Base-by-base conservation (phyloP, 2,113 vertebrate genomes). In the Chelonoidis abingdonii region DNA sequence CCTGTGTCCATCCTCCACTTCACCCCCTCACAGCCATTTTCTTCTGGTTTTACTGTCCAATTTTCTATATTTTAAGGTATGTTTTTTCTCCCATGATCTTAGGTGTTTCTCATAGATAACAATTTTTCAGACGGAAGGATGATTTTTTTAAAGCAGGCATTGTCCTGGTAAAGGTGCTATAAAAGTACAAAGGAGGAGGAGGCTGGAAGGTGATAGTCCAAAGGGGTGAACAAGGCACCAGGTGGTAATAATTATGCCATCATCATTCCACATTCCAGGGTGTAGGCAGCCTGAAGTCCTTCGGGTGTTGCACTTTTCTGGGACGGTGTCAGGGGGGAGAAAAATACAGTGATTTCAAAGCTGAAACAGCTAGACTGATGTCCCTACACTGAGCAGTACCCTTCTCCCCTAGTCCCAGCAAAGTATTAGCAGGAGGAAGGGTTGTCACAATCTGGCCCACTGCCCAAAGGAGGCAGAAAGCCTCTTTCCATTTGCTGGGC, bases 151-250 rank as follows among this genome's bases (percentile, higher is more conserved):
- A 65, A 87, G 84, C 83, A 10, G 53, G 38, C 13, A 41, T 92
- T 24, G 31, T 8, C 93, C 94, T 90, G 87, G 83, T 75, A 92
- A 86, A 88, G 54, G 54, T 31, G 84, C 79, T 2, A 81, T 8
- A 25, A 29, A 62, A 81, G 96, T 76, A 89, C 86, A 24, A 93
- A 94, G 89, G 47, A 29, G 29, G 31, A n/a, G 53, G n/a, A 38
- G 49, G 13, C 29, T 22, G 89, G 0, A 13, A 31, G 95, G 92
- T 85, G 1, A 96, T 97, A 98, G 97, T 97, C 95, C 97, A 56
- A 24, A 49, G 88, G 93, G 90, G 92, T 2, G 91, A 92, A 87
- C 41, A 1, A 53, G 10, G 89, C 0, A 12, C 80, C 83, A 2
- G 25, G 86, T n/a, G 52, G 92, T 89, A 90, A 87, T 1, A 72